Percentiles rank a stretch among this genome's conserved stretches.
Conservation (phyloP, 2,888 invertebrate genomes). For the Tachina lurida region DNA sequence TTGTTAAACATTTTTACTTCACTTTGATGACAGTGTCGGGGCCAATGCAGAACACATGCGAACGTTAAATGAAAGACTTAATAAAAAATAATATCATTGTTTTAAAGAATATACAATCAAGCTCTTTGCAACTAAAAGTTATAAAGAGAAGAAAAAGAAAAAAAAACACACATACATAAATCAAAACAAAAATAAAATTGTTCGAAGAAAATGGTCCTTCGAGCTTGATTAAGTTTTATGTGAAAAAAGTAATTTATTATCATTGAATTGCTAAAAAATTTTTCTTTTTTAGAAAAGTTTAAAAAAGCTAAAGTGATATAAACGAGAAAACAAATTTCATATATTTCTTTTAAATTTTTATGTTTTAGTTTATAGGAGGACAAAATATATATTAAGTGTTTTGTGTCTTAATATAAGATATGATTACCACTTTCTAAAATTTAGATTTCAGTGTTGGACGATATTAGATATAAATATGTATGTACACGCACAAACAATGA, state of each 20-base stretch:
- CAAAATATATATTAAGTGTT: too few species aligned
- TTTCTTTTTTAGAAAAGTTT: too few species aligned
- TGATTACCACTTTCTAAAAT: too few species aligned
- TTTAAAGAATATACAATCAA: neutral
- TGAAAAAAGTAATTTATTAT: conserved; percentile 11
- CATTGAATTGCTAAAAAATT: conserved; percentile 17
- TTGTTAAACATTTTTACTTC: conserved; percentile 25
- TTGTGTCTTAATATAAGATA: too few species aligned
- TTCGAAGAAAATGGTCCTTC: conserved; percentile 33
- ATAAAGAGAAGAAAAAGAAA: neutral
- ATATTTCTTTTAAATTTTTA: too few species aligned
- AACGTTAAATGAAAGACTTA: neutral
- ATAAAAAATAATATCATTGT: neutral
- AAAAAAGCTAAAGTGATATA: too few species aligned
- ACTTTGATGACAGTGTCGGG: conserved; percentile 34
- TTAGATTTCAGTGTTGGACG: too few species aligned
- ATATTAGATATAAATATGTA: too few species aligned
- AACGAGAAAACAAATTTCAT: too few species aligned
- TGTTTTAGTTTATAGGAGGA: too few species aligned
- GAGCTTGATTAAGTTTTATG: neutral
- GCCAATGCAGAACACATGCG: neutral
- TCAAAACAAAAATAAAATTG: conserved; percentile 20
- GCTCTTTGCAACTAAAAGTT: too few species aligned
- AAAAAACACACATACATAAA: conserved; percentile 15
- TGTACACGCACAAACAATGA: too few species aligned